Base-by-base conservation (phyloP, 1,140 invertebrate species). In the Contarinia nasturtii region DNA sequence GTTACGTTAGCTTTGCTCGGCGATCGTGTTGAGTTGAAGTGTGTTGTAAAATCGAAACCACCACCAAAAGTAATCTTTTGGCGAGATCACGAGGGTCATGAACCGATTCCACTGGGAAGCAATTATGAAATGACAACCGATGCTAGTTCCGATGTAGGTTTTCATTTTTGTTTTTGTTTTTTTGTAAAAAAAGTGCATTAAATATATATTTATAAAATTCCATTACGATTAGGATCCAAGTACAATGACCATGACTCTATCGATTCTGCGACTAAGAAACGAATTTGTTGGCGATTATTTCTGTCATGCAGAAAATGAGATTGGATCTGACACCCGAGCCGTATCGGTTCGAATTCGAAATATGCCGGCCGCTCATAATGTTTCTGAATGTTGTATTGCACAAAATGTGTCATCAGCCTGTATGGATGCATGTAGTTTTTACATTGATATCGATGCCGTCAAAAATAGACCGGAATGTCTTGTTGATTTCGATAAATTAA, bases 301-400 rank as follows among this genome's bases (percentile, higher is more conserved):
- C 63, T 87, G 82, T 51, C 79, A 83, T 59, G 82, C 82, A 1
- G 79, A 83, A 60, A 87, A 87, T 59, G 74, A 79, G 0, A 82
- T 83, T 51, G 82, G 83, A 1, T 74, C 73, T 45, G 70, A 72
- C 0, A 75, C 80, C 0, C 70, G 76, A 43, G 74, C 77, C 0
- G 77, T 83, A 0, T 80, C 77, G 1, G 77, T 86, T n/a, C 59
- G 79, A 41, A 71, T 82, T 50, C 61, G 78, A 17, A 73, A 71
- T 44, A 65, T 70, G 10, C 59, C 59, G 2, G 68, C 69, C 1
- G 61, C 73, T 0, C 76, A 73, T 48, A 83, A 84, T 53, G 75
- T 84, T 7, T 77, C 77, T 1, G 74, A 79, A 48, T 86, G 83
- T 56, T 87, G 84, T 57, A 62, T 72, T 19, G 71, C 78, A 58